Evolutionary conservation across 1,140 invertebrate species (phyloP).

Genomic region (Drosophila miranda): DNA sequence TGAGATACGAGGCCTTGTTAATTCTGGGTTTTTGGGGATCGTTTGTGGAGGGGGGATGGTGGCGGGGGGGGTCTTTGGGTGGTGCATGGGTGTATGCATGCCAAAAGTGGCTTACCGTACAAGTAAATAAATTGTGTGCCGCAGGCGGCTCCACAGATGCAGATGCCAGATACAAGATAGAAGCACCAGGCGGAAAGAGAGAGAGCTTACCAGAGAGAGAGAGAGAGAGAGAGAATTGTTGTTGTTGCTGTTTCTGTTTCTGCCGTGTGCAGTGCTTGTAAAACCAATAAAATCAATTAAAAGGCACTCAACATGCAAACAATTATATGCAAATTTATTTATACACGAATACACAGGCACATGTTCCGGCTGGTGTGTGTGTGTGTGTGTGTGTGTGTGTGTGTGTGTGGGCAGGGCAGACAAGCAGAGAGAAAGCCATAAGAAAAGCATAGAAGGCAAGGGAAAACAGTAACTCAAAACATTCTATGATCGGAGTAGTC

Average conservation of each 20-base stretch:
- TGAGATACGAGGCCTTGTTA: slow-evolving; percentile 59
- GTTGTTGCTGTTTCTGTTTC: slow-evolving; percentile 27
- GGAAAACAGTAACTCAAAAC: not conserved
- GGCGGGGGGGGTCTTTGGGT: too few species aligned
- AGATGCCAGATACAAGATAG: not conserved
- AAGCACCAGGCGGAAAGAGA: slow-evolving; percentile 7
- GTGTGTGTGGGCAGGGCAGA: slow-evolving; percentile 2
- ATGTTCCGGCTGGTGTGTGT: not conserved
- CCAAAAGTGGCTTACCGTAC: slow-evolving; percentile 45
- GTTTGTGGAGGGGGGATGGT: too few species aligned
- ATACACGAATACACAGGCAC: slow-evolving; percentile 54
- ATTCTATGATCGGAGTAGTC: too few species aligned
- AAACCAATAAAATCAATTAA: slow-evolving; percentile 81
- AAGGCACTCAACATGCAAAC: slow-evolving; percentile 79
- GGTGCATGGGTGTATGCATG: not conserved
- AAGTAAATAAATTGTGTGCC: slow-evolving; percentile 63
- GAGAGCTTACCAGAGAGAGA: slow-evolving; percentile 54
- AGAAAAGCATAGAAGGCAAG: slow-evolving; percentile 1
- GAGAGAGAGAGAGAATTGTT: slow-evolving; percentile 17
- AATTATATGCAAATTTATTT: slow-evolving; percentile 81
- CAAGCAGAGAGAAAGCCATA: not conserved
- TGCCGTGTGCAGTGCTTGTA: slow-evolving; percentile 56
- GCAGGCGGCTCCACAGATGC: slow-evolving; percentile 5
- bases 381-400: slow-evolving; percentile 1
- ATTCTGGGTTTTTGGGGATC: slow-evolving; percentile 44